phyloP scores from a whole-genome alignment of 2,888 invertebrate genomes.

The Siphlonurus alternatus region DNA sequence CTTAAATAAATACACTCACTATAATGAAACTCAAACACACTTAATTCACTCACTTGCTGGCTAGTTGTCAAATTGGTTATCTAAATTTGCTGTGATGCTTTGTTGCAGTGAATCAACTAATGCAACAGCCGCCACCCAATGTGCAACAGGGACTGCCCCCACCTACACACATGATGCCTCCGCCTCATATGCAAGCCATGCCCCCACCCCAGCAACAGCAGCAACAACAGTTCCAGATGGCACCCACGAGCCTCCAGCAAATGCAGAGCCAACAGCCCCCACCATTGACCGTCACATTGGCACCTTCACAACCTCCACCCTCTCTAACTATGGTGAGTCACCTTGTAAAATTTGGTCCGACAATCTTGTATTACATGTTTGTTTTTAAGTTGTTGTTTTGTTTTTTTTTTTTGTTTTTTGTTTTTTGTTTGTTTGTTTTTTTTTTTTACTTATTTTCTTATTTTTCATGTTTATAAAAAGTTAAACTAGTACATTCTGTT shows the following conservation, averaged over 20 bases:
- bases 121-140: slow-evolving; percentile 17
- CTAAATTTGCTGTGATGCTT: background rate
- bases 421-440: too few relatives aligned
- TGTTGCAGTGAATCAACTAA: slow-evolving; percentile 8
- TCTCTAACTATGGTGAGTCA: background rate
- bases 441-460: too few relatives aligned
- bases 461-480: too few relatives aligned
- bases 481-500: too few relatives aligned
- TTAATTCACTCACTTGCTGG: too few relatives aligned
- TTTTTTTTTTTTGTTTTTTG: too few relatives aligned
- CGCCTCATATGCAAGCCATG: slow-evolving; percentile 7
- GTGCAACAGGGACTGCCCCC: slow-evolving; percentile 6
- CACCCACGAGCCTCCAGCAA: background rate
- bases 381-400: too few relatives aligned
- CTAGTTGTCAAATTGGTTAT: too few relatives aligned
- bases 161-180: background rate
- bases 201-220: background rate
- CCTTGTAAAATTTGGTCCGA: too few relatives aligned
- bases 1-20: background rate
- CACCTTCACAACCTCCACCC: background rate
- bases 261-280: background rate
- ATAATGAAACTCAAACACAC: too few relatives aligned
- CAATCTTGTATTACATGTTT: too few relatives aligned
- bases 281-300: background rate
- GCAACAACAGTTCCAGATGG: background rate